Base-by-base conservation (phyloP, 2,888 invertebrate genomes). In the Erpobdella octoculata region DNA sequence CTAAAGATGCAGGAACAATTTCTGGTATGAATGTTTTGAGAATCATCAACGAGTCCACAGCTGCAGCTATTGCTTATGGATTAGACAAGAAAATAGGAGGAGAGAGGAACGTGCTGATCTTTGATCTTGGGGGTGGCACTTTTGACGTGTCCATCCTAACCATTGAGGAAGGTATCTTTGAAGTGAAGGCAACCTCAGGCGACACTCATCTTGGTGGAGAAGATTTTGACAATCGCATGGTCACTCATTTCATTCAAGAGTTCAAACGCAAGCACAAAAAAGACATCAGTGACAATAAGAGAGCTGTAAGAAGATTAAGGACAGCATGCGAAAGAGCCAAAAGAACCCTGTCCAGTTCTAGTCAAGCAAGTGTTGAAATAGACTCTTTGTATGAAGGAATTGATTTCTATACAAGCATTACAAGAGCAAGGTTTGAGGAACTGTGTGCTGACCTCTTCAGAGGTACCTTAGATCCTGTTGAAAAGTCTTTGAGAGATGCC, bases 381-480 rank as follows among this genome's bases (percentile, higher is more conserved):
- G 95, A 96, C 83, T 93, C 94, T 0, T 87, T 96, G 71, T 93
- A 88, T 79, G 94, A 96, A 83, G 95, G 95, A 75, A 89, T 93
- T 77, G 96, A 98, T 83, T 96, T 93, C 86, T 93, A 94, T 85
- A 93, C 94, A 0, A 91, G 90, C 69, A 91, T 97, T 82, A 94
- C 95, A 21, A 87, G 95, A 79, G 96, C 96, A 73, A 89, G 94
- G 79, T 98, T 98, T 83, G 97, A 98, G 84, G 96, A 97, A 83
- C 86, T 98, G 80, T 92, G 93, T 83, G 91, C 93, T 15, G 96
- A 97, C 84, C 87, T 97, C 77, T 96, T 98, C 90, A 88, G 94
- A 76, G 90, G 90, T 74, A 96, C 96, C 74, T 88, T 98, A 87
- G 93, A 94, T 80, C 95, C 95, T 4, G 96, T 97, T 0, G 95